Evolutionary conservation across 2,797 vertebrate species (phyloP).

Genomic region (Brachyalestes nurse): DNA sequence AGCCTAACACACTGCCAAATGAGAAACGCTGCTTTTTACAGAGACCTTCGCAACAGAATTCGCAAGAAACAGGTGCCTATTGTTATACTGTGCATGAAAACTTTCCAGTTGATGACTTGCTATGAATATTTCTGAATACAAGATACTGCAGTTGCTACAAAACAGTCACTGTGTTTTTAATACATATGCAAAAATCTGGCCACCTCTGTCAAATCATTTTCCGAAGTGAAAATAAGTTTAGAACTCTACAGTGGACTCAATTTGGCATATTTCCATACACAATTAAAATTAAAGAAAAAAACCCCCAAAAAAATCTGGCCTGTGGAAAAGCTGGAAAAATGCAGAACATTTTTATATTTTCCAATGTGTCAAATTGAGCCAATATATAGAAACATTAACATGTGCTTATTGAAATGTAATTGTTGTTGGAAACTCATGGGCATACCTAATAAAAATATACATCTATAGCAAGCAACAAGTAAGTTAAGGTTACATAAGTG

Average conservation of each 20-base stretch:
- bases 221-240: too few relatives aligned
- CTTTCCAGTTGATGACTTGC: not conserved
- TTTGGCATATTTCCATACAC: too few relatives aligned
- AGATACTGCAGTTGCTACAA: not conserved
- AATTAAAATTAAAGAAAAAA: too few relatives aligned
- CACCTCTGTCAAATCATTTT: too few relatives aligned
- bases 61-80: not conserved
- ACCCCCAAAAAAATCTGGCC: too few relatives aligned
- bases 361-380: too few relatives aligned
- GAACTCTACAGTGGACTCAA: too few relatives aligned
- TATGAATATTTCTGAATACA: not conserved
- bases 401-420: not conserved
- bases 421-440: too few relatives aligned
- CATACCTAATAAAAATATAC: too few relatives aligned
- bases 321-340: too few relatives aligned
- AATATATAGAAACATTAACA: too few relatives aligned
- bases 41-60: slow-evolving; percentile 12
- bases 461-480: not conserved
- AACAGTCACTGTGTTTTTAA: not conserved
- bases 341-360: too few relatives aligned
- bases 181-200: not conserved
- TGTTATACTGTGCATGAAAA: not conserved
- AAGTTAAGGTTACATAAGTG: not conserved
- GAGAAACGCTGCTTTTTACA: slow-evolving; percentile 10
- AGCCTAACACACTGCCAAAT: slow-evolving; percentile 59